Conservation (phyloP, 2,113 vertebrate genomes). For the Barbus barbus region DNA sequence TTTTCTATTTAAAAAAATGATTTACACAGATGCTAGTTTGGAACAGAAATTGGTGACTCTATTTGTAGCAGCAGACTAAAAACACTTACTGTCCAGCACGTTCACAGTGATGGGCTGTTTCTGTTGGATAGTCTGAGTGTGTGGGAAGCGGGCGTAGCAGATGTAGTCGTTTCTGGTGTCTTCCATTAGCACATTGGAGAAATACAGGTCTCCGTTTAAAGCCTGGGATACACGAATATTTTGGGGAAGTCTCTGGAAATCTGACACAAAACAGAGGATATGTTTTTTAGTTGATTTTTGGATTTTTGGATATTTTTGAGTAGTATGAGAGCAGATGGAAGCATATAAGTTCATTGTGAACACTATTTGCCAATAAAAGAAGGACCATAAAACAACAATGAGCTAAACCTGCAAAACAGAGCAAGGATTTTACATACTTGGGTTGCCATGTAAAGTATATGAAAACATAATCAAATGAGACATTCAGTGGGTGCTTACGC, state of each 20-base stretch:
- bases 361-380: neutral
- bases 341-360: neutral
- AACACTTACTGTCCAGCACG: slow-evolving; percentile 86
- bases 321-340: neutral
- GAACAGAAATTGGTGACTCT: neutral
- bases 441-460: slow-evolving; percentile 22
- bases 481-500: neutral
- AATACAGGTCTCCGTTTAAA: slow-evolving; percentile 95
- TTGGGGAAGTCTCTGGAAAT: slow-evolving; percentile 88
- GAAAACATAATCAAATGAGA: neutral
- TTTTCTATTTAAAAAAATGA: neutral
- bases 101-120: slow-evolving; percentile 96
- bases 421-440: slow-evolving; percentile 8
- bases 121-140: slow-evolving; percentile 97
- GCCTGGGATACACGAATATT: slow-evolving; percentile 91
- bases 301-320: neutral
- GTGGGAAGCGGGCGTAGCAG: slow-evolving; percentile 96
- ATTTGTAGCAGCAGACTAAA: neutral
- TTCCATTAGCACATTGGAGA: slow-evolving; percentile 90
- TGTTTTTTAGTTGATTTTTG: neutral
- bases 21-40: neutral
- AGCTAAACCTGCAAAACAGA: neutral
- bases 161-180: slow-evolving; percentile 93
- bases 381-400: neutral
- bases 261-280: slow-evolving; percentile 63